phyloP scores from a whole-genome alignment of 2,113 vertebrate species.

The Ramphastos sulfuratus region DNA sequence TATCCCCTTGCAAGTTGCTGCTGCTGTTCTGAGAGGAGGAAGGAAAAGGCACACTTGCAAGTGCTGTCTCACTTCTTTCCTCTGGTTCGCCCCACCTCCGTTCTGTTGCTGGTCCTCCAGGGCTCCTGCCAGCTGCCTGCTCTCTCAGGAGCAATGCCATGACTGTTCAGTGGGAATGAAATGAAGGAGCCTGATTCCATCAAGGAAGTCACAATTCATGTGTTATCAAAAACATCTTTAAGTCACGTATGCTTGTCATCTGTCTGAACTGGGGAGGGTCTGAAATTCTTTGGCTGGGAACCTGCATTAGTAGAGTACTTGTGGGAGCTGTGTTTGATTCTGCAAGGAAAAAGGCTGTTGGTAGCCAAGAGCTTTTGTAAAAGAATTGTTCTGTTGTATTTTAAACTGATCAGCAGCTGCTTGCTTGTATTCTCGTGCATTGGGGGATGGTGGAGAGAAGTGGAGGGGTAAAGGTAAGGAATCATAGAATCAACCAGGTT shows the following conservation, averaged over 20 bases:
- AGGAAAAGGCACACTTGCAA: neutral
- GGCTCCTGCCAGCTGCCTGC: neutral
- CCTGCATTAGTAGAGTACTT: neutral
- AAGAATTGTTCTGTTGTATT: neutral
- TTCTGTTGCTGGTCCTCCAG: neutral
- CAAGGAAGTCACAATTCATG: neutral
- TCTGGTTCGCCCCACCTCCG: neutral
- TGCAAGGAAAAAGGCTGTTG: neutral
- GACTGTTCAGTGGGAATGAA: neutral
- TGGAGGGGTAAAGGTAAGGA: neutral
- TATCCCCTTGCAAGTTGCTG: conserved; percentile 5
- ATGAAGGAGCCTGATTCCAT: neutral
- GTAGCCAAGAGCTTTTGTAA: neutral
- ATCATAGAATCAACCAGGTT: too few species aligned
- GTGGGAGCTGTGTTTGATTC: neutral
- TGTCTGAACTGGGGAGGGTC: neutral
- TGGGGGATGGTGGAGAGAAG: neutral
- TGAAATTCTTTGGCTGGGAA: neutral
- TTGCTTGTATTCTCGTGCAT: neutral
- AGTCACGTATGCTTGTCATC: neutral
- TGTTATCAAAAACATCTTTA: neutral
- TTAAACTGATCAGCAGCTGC: neutral
- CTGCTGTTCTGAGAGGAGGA: conserved; percentile 3
- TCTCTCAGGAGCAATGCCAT: neutral
- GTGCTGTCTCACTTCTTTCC: neutral